Percentiles rank a stretch among this genome's conserved stretches.
These are phyloP conservation scores for Acromyrmex heyeri DNA, from an alignment of 1,140 invertebrate genomes.

Conservation along the genomic window DNA sequence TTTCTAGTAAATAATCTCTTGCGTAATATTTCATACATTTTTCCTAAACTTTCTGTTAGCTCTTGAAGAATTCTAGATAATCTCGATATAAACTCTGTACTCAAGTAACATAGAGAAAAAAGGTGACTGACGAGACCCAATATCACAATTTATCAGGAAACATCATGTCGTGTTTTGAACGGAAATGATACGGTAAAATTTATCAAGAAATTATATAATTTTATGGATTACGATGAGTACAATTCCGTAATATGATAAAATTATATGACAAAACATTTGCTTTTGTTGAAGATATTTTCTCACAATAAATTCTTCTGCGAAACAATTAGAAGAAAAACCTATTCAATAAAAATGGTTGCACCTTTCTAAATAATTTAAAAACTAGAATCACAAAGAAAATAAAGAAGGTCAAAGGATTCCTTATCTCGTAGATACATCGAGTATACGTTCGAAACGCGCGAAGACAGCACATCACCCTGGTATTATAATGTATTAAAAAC, in stretches of 20 bases:
- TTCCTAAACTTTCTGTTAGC: not conserved
- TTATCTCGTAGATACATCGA: conserved; percentile 7
- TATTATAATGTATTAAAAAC: conserved; percentile 56
- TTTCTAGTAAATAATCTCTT: conserved; percentile 2
- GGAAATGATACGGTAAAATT: conserved; percentile 12
- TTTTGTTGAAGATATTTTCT: not conserved
- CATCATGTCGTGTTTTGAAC: not conserved
- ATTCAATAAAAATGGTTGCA: not conserved
- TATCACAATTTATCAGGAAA: conserved; percentile 26
- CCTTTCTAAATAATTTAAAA: conserved; percentile 2
- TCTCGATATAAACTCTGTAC: not conserved
- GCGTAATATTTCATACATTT: not conserved
- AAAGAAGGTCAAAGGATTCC: conserved; percentile 7
- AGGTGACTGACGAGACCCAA: not conserved
- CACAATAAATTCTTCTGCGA: not conserved
- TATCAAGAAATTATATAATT: not conserved
- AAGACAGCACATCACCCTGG: not conserved
- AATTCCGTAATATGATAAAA: not conserved
- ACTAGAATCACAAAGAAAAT: not conserved
- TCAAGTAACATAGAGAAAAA: not conserved
- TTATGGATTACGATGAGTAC: conserved; percentile 14
- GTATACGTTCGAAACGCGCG: not conserved
- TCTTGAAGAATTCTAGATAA: conserved; percentile 9
- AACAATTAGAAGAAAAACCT: not conserved
- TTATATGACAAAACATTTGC: not conserved